Evolutionary conservation across 2,888 invertebrate species (phyloP), one percentile per base, ranked within the genome.

Genomic region (Agrotis exclamationis): DNA sequence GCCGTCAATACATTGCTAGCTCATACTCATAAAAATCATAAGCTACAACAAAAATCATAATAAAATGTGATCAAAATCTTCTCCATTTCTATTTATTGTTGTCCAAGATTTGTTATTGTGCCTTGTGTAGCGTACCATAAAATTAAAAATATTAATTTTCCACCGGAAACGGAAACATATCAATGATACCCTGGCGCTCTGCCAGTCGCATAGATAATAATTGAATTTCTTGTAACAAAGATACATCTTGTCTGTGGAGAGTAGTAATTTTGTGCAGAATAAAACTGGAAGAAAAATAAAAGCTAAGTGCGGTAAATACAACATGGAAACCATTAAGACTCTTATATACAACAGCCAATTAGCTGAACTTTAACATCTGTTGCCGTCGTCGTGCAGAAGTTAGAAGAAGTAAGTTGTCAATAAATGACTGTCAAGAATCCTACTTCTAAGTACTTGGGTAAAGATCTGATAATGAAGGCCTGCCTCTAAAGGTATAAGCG

Each of bases 131-230:
- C 65, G 66, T 78, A 79, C 80, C 80, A 78, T 80, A 82, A 84
- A 82, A 84, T 82, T 82, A 82, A 86, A 85, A 86, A 79, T 79
- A 85, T 79, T 80, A 85, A 86, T 85, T 85, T 86, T 85, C 66
- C 45, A 75, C 70, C 66, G 77, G 80, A 85, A 75, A 84, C 70
- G 84, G 86, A 86, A 84, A 86, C 78, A 74, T 79, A 78, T 84
- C 86, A 82, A 76, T 80, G 76, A 78, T 82, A 76, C 44, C 63
- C 74, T 86, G 86, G 86, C 80, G 62, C 33, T 24, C 28, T 64
- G 85, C 85, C 86, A 85, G 74, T 64, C 78, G 72, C 76, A 82
- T 80, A 74, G 83, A 82, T 72, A 82, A 85, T 85, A 86, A 85
- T 85, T 86, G 85, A 85, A 86, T 85, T 84, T 86, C 81, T 79